Base-by-base conservation (phyloP, 35 echinoderm and acorn worm species). In the Lytechinus pictus region DNA sequence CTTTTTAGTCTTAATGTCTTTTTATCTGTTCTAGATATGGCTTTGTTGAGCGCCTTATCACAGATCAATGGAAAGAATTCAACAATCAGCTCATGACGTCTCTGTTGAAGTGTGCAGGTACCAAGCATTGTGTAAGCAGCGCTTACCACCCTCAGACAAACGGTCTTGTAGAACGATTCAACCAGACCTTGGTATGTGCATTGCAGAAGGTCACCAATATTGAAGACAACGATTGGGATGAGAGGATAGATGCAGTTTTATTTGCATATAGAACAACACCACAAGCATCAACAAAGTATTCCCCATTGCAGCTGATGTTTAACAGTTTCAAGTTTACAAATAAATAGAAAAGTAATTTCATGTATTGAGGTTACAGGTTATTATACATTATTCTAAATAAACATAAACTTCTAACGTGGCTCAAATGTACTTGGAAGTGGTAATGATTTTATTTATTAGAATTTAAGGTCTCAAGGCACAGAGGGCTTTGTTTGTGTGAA, bases 61-160 rank as follows among this genome's bases (percentile, higher is more conserved):
- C 86, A 12, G 86, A 87, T 33, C 86, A 87, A 87, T 6, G 86
- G 28, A 87, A 19, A 33, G 86, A 87, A 87, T 87, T 87, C 12
- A 87, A 87, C 28, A 33, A 87, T 12, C 4, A 87, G 86, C 21
- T 87, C 6, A 19, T 87, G 86, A 27, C 86, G 6, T 24, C 86
- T 19, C 86, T 87, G 8, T 10, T 55, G 24, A 92, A 52, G 19
- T 53, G 4, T 21, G 11, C 4, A 4, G 91, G 54, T 27, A 53
- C 44, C 5, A 87, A 94, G 55, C 96, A 96, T 28, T 24, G 96
- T 12, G 16, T 96, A 4, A 91, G 92, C 86, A 57, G 61, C 28
- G 94, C 94, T 57, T 96, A 96, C 33, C 96, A 96, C 91, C 96
- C 96, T 1, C 96, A 96, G 91, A 96, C 96, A 3, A 96, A 96